Evolutionary conservation across 1,140 invertebrate genomes (phyloP).

Genomic region (Cheumatopsyche charites): DNA sequence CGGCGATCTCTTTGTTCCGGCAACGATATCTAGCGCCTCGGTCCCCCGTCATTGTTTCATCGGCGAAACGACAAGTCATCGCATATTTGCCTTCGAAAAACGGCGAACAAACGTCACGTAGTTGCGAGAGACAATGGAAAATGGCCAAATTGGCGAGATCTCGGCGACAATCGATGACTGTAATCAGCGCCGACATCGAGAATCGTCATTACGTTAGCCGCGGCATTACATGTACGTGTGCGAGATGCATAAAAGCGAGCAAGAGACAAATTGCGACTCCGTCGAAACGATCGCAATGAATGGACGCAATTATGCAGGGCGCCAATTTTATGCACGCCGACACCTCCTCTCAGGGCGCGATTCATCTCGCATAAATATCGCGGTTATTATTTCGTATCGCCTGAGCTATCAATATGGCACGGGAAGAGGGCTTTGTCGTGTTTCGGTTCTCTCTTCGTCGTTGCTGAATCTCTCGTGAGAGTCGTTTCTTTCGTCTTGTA

Average conservation of each 20-base stretch:
- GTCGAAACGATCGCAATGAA: constrained; percentile 46
- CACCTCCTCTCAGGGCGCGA: constrained; percentile 14
- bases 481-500: too few species aligned
- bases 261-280: constrained; percentile 40
- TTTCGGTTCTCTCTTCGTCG: not conserved
- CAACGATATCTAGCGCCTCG: constrained; percentile 37
- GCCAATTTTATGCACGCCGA: constrained; percentile 42
- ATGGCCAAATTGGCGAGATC: constrained; percentile 12
- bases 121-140: constrained; percentile 11
- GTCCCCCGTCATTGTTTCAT: constrained; percentile 39
- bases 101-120: not conserved
- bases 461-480: not conserved
- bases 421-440: not conserved
- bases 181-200: constrained; percentile 32
- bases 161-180: constrained; percentile 44
- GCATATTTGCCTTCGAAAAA: not conserved
- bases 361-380: constrained; percentile 28
- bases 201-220: too few species aligned
- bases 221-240: too few species aligned
- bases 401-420: constrained; percentile 2
- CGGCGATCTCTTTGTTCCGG: constrained; percentile 46
- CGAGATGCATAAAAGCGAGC: not conserved
- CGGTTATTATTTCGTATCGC: constrained; percentile 19
- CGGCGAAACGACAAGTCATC: not conserved
- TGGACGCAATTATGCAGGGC: constrained; percentile 47